These are phyloP conservation scores for Masticophis lateralis DNA, from an alignment of 2,797 vertebrate species.

Conservation along the genomic window DNA sequence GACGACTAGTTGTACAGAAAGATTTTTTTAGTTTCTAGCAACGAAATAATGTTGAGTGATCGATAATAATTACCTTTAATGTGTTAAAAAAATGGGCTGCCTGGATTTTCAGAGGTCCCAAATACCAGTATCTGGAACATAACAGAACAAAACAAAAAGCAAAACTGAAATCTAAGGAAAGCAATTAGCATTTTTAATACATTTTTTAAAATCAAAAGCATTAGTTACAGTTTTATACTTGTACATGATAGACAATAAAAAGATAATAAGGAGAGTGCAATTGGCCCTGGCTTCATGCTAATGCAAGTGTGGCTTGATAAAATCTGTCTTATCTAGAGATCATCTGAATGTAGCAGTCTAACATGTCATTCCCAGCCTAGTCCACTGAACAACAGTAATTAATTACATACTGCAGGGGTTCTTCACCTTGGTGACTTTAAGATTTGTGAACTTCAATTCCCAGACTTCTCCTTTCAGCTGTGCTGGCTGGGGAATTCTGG, in stretches of 20 bases:
- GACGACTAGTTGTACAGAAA: not conserved
- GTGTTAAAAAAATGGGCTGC: conserved; percentile 91
- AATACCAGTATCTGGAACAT: conserved; percentile 89
- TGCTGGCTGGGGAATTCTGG: not conserved
- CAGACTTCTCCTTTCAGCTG: not conserved
- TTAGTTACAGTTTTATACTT: not conserved
- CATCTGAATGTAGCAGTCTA: not conserved
- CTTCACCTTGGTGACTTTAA: not conserved
- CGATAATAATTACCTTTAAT: conserved; percentile 75
- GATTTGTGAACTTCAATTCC: not conserved
- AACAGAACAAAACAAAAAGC: conserved; percentile 17
- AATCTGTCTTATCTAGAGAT: not conserved
- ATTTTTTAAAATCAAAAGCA: not conserved
- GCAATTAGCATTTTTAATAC: conserved; percentile 3
- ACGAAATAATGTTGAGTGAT: not conserved
- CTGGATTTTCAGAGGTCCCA: conserved; percentile 91
- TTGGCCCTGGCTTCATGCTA: not conserved
- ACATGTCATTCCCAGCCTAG: not conserved
- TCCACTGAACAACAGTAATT: not conserved
- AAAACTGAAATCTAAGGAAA: not conserved
- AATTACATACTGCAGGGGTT: not conserved
- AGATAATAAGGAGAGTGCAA: not conserved
- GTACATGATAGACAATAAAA: not conserved
- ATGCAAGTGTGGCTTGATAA: not conserved
- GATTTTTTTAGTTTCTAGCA: not conserved